Percentiles rank a stretch among this genome's conserved stretches.
Conservation (phyloP, 2,113 vertebrate species). For the Chauna torquata region DNA sequence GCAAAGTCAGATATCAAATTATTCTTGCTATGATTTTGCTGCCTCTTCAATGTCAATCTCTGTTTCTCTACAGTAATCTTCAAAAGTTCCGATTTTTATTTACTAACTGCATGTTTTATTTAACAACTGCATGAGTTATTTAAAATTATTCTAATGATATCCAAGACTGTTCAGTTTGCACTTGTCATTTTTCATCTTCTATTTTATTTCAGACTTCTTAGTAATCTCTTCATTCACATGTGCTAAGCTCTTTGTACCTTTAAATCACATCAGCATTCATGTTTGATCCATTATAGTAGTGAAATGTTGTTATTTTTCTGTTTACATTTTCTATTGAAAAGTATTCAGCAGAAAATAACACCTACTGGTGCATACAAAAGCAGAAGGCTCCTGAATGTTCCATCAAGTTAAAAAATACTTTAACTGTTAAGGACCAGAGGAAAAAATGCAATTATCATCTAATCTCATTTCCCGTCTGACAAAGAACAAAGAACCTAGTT, state of each 20-base stretch:
- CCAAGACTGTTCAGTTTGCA: constrained; percentile 21
- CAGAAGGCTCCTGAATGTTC: neutral
- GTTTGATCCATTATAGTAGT: neutral
- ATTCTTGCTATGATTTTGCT: neutral
- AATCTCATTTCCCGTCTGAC: neutral
- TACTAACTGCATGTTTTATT: neutral
- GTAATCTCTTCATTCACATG: neutral
- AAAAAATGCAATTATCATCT: neutral
- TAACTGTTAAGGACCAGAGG: neutral
- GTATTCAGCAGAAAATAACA: neutral
- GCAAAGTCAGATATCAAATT: constrained; percentile 24
- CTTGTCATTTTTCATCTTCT: constrained; percentile 16
- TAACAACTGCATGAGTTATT: neutral
- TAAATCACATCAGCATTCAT: constrained; percentile 8
- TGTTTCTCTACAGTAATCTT: neutral
- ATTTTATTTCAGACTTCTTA: constrained; percentile 32
- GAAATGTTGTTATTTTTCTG: neutral
- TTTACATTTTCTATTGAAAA: neutral
- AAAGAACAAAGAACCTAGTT: neutral
- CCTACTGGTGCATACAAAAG: neutral
- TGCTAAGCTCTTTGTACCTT: constrained; percentile 2
- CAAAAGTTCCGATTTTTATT: neutral
- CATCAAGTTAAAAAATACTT: neutral
- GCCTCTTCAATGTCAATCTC: neutral
- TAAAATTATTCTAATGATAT: constrained; percentile 13